Base-by-base conservation (phyloP, 2,113 vertebrate genomes). In the Zosterops japonicus region DNA sequence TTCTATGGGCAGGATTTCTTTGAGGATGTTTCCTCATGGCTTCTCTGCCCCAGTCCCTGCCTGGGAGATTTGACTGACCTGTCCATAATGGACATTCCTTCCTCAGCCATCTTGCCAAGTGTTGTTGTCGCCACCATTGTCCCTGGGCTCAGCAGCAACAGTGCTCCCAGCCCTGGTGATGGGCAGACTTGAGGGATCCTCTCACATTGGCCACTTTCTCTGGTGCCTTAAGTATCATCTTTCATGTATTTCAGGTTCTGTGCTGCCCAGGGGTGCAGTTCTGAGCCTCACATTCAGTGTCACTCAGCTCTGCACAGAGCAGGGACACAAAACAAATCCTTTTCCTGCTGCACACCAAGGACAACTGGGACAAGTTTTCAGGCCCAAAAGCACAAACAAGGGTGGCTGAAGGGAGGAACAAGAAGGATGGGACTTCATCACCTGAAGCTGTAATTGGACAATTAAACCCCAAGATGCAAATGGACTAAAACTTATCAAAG, bases 201-300 rank as follows among this genome's bases (percentile, higher is more conserved):
- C 35, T 28, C 28, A 50, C 0, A 0, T 0, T 33, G 28, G 5
- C 39, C 50, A 11, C 16, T 41, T 72, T 42, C 33, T 57, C 33
- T 57, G 55, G 33, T 56, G 55, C 55, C 55, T 56, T 4, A 8
- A 56, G 31, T 56, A 33, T 33, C 2, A 10, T 6, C 19, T 33
- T 21, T 8, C 53, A 2, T 56, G 19, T 56, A 12, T 56, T 33
- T 21, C 53, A 33, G 31, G 7, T 5, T 33, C 53, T 56, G 53
- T 33, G 31, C 53, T 55, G 31, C 53, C 53, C 53, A 55, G 53
- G 53, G 15, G 31, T 8, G 53, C 53, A 56, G 53, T 11, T 56
- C 53, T 56, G 31, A 56, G 53, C 53, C 53, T 55, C 53, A 55
- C 53, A 33, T 2, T 33, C 53, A 21, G 53, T 11, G 18, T 55